Base-by-base conservation (phyloP, 2,888 invertebrate species). In the Leptogaster cylindrica region DNA sequence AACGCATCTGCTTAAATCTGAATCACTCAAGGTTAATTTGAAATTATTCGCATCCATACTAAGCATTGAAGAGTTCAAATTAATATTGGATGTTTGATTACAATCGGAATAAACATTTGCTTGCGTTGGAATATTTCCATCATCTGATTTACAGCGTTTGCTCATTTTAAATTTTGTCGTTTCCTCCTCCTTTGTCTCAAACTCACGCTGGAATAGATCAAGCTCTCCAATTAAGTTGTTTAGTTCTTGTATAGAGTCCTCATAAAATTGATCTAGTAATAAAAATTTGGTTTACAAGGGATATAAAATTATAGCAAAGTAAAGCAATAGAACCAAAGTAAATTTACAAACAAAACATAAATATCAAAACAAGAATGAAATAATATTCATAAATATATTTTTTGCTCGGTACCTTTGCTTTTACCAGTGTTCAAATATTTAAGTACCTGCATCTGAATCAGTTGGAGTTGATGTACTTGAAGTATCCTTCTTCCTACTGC, bases 171-270 rank as follows among this genome's bases (percentile, higher is more conserved):
- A 44, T 18, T 12, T 27, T 41, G 25, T 50, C 14, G 36, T 6
- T 25, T 51, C 50, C 63, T 79, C 78, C 63, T 79, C 78, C 73
- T 77, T 76, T 71, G 76, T 76, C 75, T 81, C 81, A 72, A 81
- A 81, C 73, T 82, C 81, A 70, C 80, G 79, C 81, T 81, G 81
- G 73, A 82, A 81, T 70, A 80, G 78, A 77, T 81, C 81, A 76
- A 81, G 75, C 79, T 81, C 81, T 77, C 82, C 81, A 78, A 81
- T 81, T 76, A 81, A 77, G 79, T 81, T 81, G 75, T 82, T 81
- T 74, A 81, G 72, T 75, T 81, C 82, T 77, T 81, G 79, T 73
- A 81, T 80, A 72, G 81, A 81, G 74, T 81, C 81, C 78, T 81
- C 81, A 75, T 81, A 81, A 76, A 79, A 78, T 78, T 80, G 78